These are phyloP conservation scores for Sinosuthora webbiana DNA, from an alignment of 2,113 vertebrate genomes.

Conservation along the genomic window DNA sequence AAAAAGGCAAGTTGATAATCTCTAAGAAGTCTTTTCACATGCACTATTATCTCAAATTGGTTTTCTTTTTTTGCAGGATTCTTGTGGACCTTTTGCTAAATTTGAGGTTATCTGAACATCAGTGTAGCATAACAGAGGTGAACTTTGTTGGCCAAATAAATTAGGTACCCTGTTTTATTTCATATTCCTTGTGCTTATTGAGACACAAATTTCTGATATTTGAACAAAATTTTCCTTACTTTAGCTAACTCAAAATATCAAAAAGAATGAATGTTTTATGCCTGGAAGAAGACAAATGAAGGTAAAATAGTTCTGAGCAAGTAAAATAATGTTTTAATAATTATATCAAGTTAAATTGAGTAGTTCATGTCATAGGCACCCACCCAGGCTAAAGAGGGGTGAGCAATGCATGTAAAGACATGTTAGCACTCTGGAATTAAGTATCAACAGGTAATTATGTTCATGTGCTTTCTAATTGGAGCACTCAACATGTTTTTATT, in stretches of 20 bases:
- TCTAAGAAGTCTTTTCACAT: background rate
- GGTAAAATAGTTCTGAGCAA: background rate
- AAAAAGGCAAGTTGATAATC: background rate
- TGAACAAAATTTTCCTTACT: background rate
- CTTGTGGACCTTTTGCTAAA: background rate
- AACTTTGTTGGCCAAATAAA: background rate
- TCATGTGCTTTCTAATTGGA: background rate
- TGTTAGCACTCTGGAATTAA: background rate
- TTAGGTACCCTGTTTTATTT: background rate
- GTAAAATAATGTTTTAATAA: conserved; percentile 15
- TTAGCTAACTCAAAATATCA: background rate
- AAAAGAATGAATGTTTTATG: background rate
- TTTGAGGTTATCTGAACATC: background rate
- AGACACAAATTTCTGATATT: background rate
- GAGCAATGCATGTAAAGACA: background rate
- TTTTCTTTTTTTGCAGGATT: conserved; percentile 25
- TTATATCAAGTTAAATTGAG: background rate
- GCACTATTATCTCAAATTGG: background rate
- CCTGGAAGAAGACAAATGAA: conserved; percentile 6
- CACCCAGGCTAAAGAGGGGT: background rate
- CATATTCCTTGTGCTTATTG: background rate
- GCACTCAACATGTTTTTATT: background rate
- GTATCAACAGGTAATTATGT: background rate
- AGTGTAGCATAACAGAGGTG: background rate
- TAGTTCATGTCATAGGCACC: background rate